Conservation (phyloP, 2,113 vertebrate species). For the Trichechus manatus region DNA sequence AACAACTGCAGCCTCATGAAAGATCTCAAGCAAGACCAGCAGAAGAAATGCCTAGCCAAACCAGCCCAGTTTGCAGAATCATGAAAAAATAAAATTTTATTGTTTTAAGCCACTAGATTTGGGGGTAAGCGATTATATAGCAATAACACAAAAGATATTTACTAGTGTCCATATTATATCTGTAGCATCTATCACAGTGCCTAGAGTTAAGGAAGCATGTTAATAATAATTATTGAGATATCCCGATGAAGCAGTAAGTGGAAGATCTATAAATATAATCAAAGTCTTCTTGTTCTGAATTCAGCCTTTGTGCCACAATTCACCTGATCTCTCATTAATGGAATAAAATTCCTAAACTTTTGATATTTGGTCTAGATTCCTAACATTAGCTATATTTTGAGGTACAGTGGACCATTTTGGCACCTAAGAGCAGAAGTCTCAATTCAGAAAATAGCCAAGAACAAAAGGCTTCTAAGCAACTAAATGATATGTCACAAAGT, state of each 20-base stretch:
- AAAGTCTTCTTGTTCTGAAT: conserved; percentile 13
- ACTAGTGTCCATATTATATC: not conserved
- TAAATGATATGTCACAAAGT: not conserved
- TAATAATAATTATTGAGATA: not conserved
- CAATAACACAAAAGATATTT: conserved; percentile 7
- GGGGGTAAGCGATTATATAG: not conserved
- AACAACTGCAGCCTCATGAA: not conserved
- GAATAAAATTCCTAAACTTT: not conserved
- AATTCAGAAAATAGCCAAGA: not conserved
- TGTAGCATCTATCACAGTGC: not conserved
- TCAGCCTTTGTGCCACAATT: not conserved
- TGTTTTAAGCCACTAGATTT: not conserved
- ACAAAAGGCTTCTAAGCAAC: not conserved
- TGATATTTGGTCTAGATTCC: not conserved
- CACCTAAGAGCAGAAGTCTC: not conserved
- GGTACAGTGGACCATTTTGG: not conserved
- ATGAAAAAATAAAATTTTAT: not conserved
- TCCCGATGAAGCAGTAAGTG: not conserved
- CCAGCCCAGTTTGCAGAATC: not conserved
- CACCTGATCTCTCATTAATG: not conserved
- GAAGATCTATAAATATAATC: not conserved
- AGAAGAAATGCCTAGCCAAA: not conserved
- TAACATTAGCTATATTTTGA: conserved; percentile 8
- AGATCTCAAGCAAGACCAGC: not conserved
- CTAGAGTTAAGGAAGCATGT: not conserved